Conservation (phyloP, 2,797 vertebrate genomes). For the Acanthiza pusilla region DNA sequence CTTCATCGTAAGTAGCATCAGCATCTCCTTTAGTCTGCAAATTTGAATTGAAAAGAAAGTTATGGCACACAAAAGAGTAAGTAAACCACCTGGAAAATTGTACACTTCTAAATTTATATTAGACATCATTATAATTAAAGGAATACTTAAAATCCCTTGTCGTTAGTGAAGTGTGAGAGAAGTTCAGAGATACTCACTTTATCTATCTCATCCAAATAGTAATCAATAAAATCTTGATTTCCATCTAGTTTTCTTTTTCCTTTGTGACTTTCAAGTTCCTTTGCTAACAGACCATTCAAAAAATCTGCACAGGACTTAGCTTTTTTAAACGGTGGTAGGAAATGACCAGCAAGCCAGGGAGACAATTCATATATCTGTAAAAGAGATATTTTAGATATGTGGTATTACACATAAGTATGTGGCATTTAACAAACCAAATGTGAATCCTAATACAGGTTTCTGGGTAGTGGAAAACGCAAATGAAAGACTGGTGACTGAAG, state of each 20-base stretch:
- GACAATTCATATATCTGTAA: not conserved
- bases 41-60: not conserved
- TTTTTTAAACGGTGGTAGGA: not conserved
- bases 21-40: slow-evolving; percentile 24
- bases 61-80: not conserved
- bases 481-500: not conserved
- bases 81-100: not conserved
- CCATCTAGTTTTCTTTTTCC: not conserved
- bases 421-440: not conserved
- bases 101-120: not conserved
- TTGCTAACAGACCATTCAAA: not conserved
- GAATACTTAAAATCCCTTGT: not conserved
- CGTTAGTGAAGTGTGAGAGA: not conserved
- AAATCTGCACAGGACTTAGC: fast-evolving
- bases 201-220: slow-evolving; percentile 52
- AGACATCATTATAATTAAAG: not conserved
- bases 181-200: slow-evolving; percentile 34
- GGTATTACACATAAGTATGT: not conserved
- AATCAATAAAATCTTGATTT: slow-evolving; percentile 26
- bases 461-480: not conserved
- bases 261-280: slow-evolving; percentile 38
- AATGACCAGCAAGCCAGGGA: not conserved
- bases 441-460: not conserved
- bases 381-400: not conserved
- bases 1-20: slow-evolving; percentile 26